A percentile compares a stretch with the other conserved stretches of the same genome.
These are phyloP conservation scores for Protophormia terraenovae DNA, from an alignment of 2,888 invertebrate species.

Conservation along the genomic window DNA sequence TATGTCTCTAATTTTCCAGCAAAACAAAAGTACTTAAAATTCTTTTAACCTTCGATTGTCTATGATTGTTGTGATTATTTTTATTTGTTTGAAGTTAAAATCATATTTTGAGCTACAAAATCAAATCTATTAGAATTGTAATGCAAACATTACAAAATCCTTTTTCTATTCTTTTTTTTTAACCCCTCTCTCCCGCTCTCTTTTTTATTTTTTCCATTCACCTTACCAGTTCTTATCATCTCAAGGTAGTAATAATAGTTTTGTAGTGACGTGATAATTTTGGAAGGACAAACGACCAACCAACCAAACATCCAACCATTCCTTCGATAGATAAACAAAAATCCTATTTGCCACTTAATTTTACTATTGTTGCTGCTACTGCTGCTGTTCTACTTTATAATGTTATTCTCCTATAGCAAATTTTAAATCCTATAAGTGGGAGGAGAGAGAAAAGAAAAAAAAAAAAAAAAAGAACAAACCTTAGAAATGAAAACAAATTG, in stretches of 20 bases:
- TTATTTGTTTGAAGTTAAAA: neutral
- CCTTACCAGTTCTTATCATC: neutral
- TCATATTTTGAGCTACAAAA: neutral
- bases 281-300: constrained; percentile 12
- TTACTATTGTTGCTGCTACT: neutral
- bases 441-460: no score
- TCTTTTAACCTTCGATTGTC: no score
- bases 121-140: neutral
- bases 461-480: no score
- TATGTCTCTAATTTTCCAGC: no score
- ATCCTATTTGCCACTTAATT: neutral
- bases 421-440: neutral
- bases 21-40: no score
- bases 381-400: no score
- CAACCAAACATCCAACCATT: no score
- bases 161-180: neutral
- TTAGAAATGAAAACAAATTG: constrained; percentile 4
- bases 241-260: constrained; percentile 3
- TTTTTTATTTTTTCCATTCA: neutral
- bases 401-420: neutral
- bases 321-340: neutral
- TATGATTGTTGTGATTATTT: neutral
- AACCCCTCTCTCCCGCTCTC: neutral
- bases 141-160: neutral
- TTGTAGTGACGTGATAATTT: constrained; percentile 1